These are phyloP conservation scores for Chrysopilus asiliformis DNA, from an alignment of 2,888 invertebrate genomes.

Conservation along the genomic window DNA sequence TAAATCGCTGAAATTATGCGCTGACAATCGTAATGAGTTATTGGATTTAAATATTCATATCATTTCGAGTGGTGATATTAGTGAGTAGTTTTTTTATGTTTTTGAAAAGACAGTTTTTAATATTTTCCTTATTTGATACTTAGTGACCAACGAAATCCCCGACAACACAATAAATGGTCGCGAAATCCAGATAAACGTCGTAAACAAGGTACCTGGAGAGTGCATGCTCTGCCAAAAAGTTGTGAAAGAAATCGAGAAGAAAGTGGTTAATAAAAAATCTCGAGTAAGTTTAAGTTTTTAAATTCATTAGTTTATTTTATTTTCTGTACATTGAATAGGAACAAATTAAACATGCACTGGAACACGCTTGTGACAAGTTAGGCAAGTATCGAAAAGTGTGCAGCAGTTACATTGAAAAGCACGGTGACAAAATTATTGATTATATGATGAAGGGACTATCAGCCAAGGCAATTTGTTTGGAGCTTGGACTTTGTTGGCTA, in stretches of 20 bases:
- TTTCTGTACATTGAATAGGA: conserved; percentile 16
- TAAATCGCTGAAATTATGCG: conserved; percentile 59
- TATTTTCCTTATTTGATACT: conserved; percentile 17
- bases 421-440: conserved; percentile 57
- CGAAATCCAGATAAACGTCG: too few relatives aligned
- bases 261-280: conserved; percentile 25
- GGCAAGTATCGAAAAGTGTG: conserved; percentile 44
- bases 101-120: neutral
- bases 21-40: conserved; percentile 30
- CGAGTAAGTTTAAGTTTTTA: conserved; percentile 19
- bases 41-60: conserved; percentile 10
- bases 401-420: conserved; percentile 55
- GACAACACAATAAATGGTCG: conserved; percentile 46
- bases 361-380: conserved; percentile 27
- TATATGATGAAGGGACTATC: conserved; percentile 52
- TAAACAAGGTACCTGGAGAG: conserved; percentile 22
- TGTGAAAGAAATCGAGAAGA: conserved; percentile 27
- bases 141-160: conserved; percentile 58
- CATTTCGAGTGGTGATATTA: neutral
- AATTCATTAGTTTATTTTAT: too few relatives aligned
- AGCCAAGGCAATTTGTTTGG: conserved; percentile 55
- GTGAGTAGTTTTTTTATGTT: neutral
- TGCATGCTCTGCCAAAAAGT: conserved; percentile 30
- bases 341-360: conserved; percentile 27
- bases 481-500: conserved; percentile 49